Evolutionary conservation across 2,888 invertebrate genomes (phyloP).

Genomic region (Diabrotica balteata): DNA sequence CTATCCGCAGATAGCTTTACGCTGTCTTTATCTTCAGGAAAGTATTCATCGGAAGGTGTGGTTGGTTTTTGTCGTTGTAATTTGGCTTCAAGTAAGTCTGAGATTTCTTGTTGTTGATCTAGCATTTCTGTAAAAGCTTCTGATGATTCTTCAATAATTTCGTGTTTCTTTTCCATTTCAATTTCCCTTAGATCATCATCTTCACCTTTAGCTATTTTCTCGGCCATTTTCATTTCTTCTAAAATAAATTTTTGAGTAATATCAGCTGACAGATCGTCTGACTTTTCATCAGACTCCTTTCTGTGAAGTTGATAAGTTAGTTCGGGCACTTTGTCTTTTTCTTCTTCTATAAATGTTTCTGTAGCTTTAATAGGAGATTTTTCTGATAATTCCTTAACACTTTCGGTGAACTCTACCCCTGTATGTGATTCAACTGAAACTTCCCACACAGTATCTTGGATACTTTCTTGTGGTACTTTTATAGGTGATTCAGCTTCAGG

Average conservation of each 20-base stretch:
- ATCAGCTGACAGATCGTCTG: conserved; percentile 29
- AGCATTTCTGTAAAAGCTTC: conserved; percentile 28
- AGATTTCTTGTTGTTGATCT: conserved; percentile 40
- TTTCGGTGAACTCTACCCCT: conserved; percentile 53
- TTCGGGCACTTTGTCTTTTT: conserved; percentile 8
- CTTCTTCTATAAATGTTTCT: conserved; percentile 32
- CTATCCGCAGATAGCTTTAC: conserved; percentile 45
- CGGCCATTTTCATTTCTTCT: conserved; percentile 31
- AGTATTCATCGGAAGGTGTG: not conserved
- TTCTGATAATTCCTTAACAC: conserved; percentile 47
- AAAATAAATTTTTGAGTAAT: conserved; percentile 37
- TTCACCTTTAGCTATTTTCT: conserved; percentile 33
- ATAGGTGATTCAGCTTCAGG: conserved; percentile 50
- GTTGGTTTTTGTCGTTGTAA: conserved; percentile 32
- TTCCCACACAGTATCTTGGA: conserved; percentile 64
- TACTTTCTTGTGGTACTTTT: conserved; percentile 60
- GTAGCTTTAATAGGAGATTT: conserved; percentile 23
- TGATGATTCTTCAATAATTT: conserved; percentile 28
- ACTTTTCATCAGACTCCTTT: conserved; percentile 12
- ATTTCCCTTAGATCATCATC: conserved; percentile 25
- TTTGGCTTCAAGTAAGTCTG: conserved; percentile 41
- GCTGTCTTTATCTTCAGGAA: conserved; percentile 17
- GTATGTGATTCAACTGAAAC: conserved; percentile 60
- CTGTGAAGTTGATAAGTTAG: not conserved
- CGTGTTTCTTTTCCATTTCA: conserved; percentile 14